These are phyloP conservation scores for Dendroctonus valens DNA, from an alignment of 1,140 invertebrate genomes.

Conservation along the genomic window DNA sequence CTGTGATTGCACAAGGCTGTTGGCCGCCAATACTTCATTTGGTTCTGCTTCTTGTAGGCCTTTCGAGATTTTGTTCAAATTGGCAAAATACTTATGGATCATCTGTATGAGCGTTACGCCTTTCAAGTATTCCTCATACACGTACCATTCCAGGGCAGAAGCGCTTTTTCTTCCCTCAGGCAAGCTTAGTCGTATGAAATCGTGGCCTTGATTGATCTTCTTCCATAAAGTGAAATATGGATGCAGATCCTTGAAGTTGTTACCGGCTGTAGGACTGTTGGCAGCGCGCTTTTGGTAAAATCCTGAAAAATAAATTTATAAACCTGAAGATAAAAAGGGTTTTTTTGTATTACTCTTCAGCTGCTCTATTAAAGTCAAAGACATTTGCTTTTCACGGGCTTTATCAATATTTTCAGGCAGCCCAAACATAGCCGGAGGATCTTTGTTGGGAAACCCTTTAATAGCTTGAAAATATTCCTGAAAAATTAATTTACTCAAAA, in stretches of 20 bases:
- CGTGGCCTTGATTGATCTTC: conserved; percentile 59
- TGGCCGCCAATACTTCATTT: conserved; percentile 56
- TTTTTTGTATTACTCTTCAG: conserved; percentile 57
- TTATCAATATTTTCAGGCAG: conserved; percentile 79
- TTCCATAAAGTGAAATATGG: conserved; percentile 76
- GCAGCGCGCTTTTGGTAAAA: conserved; percentile 35
- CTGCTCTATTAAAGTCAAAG: conserved; percentile 61
- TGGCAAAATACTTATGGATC: conserved; percentile 59
- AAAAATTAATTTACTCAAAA: conserved; percentile 35
- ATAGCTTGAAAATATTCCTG: conserved; percentile 65
- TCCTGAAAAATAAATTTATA: conserved; percentile 38
- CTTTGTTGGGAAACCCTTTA: conserved; percentile 64
- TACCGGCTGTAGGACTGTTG: neutral
- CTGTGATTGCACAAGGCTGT: conserved; percentile 59
- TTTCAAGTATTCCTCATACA: conserved; percentile 58
- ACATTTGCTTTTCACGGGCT: conserved; percentile 71
- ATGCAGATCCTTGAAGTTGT: conserved; percentile 56
- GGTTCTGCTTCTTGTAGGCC: conserved; percentile 57
- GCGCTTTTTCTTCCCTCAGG: conserved; percentile 45
- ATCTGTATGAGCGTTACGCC: conserved; percentile 54
- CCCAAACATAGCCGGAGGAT: conserved; percentile 72
- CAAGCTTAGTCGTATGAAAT: conserved; percentile 48
- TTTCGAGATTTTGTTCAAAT: conserved; percentile 63
- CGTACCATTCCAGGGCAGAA: conserved; percentile 56
- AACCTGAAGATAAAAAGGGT: conserved; percentile 24